Conservation (phyloP, 2,888 invertebrate genomes). For the Dynastes maya region DNA sequence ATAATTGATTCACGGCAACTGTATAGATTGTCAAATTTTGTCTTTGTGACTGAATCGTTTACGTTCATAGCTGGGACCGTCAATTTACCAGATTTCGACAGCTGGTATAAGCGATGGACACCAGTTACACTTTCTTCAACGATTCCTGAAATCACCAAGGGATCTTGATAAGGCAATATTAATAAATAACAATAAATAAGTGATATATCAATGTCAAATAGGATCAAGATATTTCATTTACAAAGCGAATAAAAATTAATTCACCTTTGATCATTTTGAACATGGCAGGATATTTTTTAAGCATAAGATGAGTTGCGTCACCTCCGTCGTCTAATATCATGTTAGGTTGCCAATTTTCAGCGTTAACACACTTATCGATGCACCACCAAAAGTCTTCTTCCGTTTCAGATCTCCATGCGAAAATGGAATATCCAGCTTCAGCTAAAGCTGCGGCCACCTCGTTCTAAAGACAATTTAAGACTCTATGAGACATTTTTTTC, state of each 20-base stretch:
- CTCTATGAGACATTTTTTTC: slow-evolving; percentile 18
- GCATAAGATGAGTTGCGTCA: slow-evolving; percentile 96
- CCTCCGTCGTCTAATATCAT: slow-evolving; percentile 99
- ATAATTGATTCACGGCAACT: slow-evolving; percentile 94
- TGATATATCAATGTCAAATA: slow-evolving; percentile 37
- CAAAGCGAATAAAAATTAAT: not conserved
- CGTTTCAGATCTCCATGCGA: slow-evolving; percentile 97
- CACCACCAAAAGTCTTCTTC: slow-evolving; percentile 99
- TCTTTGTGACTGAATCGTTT: slow-evolving; percentile 98
- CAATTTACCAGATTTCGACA: slow-evolving; percentile 94
- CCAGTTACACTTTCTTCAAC: slow-evolving; percentile 98
- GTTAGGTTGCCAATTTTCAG: slow-evolving; percentile 96
- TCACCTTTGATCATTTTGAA: slow-evolving; percentile 92
- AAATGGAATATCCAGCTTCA: slow-evolving; percentile 90
- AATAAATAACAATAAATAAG: slow-evolving; percentile 16
- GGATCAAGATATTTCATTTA: not conserved
- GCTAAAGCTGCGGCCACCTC: slow-evolving; percentile 97
- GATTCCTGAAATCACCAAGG: slow-evolving; percentile 77
- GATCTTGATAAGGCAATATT: not conserved
- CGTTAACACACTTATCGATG: slow-evolving; percentile 94
- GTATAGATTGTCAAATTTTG: slow-evolving; percentile 97
- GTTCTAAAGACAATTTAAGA: slow-evolving; percentile 76
- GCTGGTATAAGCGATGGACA: slow-evolving; percentile 96
- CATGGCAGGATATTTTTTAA: slow-evolving; percentile 94
- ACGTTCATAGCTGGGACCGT: slow-evolving; percentile 99